phyloP scores from a whole-genome alignment of 2,888 invertebrate genomes.

The Mythimna albipuncta region DNA sequence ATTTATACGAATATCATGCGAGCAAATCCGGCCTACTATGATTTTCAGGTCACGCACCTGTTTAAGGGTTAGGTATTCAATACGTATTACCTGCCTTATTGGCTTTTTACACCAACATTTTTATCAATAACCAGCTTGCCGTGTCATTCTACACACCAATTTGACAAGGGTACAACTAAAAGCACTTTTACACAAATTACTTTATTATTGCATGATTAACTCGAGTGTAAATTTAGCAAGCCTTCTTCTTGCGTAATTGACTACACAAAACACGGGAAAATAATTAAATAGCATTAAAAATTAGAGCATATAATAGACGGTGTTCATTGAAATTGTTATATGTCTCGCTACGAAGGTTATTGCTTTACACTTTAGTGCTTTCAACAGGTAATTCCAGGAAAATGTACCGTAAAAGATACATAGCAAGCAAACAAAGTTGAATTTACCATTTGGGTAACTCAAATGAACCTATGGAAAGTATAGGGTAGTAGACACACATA shows the following conservation, averaged over 20 bases:
- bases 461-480: slow-evolving; percentile 4
- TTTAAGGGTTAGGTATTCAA: slow-evolving; percentile 30
- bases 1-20: slow-evolving; percentile 4
- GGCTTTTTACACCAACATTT: slow-evolving; percentile 21
- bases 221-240: slow-evolving; percentile 10
- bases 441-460: slow-evolving; percentile 30
- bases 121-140: slow-evolving; percentile 24
- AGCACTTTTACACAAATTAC: slow-evolving; percentile 5
- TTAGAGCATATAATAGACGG: neutral
- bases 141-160: neutral
- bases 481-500: slow-evolving; percentile 11
- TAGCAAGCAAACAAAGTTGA: slow-evolving; percentile 19
- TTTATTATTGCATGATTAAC: slow-evolving; percentile 12
- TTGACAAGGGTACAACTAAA: slow-evolving; percentile 14
- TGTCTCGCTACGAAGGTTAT: slow-evolving; percentile 22
- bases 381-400: slow-evolving; percentile 28
- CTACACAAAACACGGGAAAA: slow-evolving; percentile 23
- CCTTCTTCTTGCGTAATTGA: slow-evolving; percentile 12
- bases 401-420: slow-evolving; percentile 23
- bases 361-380: slow-evolving; percentile 27
- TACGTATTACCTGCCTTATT: slow-evolving; percentile 19
- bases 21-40: slow-evolving; percentile 2
- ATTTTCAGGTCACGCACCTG: slow-evolving; percentile 39
- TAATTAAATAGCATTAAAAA: slow-evolving; percentile 12
- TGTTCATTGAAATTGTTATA: slow-evolving; percentile 1